A percentile compares a stretch with the other conserved stretches of the same genome.
Conservation (phyloP, 2,113 vertebrate genomes). For the Heterotis niloticus region DNA sequence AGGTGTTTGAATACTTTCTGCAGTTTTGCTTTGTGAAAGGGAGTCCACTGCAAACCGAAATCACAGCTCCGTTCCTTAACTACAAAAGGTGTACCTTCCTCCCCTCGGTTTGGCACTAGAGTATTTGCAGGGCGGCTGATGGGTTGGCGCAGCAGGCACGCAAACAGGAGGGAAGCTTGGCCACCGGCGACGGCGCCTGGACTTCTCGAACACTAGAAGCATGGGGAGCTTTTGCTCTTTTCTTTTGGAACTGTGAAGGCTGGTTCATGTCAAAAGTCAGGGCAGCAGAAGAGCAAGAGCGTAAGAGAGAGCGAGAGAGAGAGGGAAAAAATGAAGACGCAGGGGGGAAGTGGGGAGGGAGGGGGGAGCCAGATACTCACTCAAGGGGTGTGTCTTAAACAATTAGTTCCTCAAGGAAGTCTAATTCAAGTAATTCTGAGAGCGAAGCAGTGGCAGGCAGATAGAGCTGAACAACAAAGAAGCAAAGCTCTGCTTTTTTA, state of each 20-base stretch:
- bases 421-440: no score
- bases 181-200: background rate
- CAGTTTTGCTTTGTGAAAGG: no score
- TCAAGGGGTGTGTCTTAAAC: conserved; percentile 2
- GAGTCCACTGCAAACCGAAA: no score
- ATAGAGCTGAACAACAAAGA: background rate
- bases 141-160: background rate
- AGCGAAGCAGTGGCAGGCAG: background rate
- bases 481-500: background rate
- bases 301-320: conserved; percentile 6
- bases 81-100: background rate
- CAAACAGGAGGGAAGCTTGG: background rate
- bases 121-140: no score
- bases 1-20: no score
- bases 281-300: conserved; percentile 6
- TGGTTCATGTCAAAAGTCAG: background rate
- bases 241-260: background rate
- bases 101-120: background rate
- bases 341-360: background rate
- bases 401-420: conserved; percentile 22
- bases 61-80: no score
- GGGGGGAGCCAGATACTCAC: background rate
- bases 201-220: background rate
- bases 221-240: background rate
- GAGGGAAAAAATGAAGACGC: background rate